These are phyloP conservation scores for Denticeps clupeoides DNA, from an alignment of 2,797 vertebrate genomes.

Conservation along the genomic window DNA sequence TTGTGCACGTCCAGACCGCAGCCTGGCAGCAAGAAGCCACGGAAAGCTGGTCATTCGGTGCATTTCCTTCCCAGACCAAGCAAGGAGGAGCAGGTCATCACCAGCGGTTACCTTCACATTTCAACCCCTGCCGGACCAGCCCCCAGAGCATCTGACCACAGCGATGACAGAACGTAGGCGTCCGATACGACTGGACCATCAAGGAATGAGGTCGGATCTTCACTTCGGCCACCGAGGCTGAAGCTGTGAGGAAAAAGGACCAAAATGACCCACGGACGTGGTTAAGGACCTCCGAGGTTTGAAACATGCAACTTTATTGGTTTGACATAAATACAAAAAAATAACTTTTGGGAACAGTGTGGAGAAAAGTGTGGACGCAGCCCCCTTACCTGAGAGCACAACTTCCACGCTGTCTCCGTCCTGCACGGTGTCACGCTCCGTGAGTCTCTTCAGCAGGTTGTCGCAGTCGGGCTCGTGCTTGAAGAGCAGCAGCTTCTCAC, in stretches of 20 bases:
- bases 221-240: constrained; percentile 42
- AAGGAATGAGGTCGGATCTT: constrained; percentile 56
- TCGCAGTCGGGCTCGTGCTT: constrained; percentile 42
- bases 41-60: too few species aligned
- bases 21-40: constrained; percentile 42
- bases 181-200: constrained; percentile 60
- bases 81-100: too few species aligned
- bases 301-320: too few species aligned
- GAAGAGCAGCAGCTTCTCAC: constrained; percentile 58
- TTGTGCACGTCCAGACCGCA: constrained; percentile 84
- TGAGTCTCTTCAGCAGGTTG: constrained; percentile 45
- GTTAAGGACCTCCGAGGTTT: too few species aligned
- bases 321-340: too few species aligned
- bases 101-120: constrained; percentile 61
- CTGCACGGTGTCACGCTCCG: constrained; percentile 38
- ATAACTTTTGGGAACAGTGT: too few species aligned
- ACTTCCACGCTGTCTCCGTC: constrained; percentile 62
- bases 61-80: too few species aligned
- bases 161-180: constrained; percentile 62
- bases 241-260: constrained; percentile 32
- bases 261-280: too few species aligned
- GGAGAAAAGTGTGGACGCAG: too few species aligned
- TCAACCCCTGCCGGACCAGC: constrained; percentile 58
- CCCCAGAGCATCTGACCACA: constrained; percentile 69
- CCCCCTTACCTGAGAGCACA: constrained; percentile 48